Evolutionary conservation across 2,797 vertebrate genomes (phyloP).

Genomic region (Karalla daura): DNA sequence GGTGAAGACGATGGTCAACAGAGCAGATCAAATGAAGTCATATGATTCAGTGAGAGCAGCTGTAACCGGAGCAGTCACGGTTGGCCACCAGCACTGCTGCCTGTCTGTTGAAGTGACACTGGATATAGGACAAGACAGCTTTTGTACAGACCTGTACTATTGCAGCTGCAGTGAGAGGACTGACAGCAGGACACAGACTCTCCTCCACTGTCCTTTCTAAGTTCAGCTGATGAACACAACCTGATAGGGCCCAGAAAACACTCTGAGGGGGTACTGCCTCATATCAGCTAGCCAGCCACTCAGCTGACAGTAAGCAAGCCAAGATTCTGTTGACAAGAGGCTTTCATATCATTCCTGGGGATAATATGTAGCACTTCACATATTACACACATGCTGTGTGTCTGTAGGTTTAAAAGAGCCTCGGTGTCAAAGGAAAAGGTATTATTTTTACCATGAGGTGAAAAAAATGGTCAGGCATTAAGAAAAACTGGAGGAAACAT

Average conservation of each 20-base stretch:
- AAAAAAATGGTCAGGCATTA: not conserved
- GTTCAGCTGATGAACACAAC: constrained; percentile 70
- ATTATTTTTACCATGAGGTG: not conserved
- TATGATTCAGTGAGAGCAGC: constrained; percentile 48
- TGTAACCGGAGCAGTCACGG: constrained; percentile 48
- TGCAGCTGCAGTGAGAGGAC: constrained; percentile 13
- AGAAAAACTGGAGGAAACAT: not conserved
- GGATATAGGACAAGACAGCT: constrained; percentile 44
- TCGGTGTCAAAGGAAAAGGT: not conserved
- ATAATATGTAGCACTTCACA: not conserved
- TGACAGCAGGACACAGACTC: constrained; percentile 42
- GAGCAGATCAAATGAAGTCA: constrained; percentile 40
- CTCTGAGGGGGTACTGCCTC: constrained; percentile 46
- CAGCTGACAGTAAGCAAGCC: constrained; percentile 35
- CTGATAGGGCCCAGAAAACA: constrained; percentile 62
- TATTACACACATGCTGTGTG: not conserved
- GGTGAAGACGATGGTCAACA: constrained; percentile 28
- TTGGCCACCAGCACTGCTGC: constrained; percentile 28
- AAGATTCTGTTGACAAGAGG: constrained; percentile 52
- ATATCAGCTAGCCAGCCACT: constrained; percentile 51
- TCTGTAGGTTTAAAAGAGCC: not conserved
- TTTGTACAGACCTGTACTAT: constrained; percentile 7
- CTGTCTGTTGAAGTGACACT: constrained; percentile 57
- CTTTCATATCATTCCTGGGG: constrained; percentile 45
- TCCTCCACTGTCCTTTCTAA: constrained; percentile 48